Evolutionary conservation across 2,797 vertebrate species (phyloP).

Genomic region (Betta splendens): DNA sequence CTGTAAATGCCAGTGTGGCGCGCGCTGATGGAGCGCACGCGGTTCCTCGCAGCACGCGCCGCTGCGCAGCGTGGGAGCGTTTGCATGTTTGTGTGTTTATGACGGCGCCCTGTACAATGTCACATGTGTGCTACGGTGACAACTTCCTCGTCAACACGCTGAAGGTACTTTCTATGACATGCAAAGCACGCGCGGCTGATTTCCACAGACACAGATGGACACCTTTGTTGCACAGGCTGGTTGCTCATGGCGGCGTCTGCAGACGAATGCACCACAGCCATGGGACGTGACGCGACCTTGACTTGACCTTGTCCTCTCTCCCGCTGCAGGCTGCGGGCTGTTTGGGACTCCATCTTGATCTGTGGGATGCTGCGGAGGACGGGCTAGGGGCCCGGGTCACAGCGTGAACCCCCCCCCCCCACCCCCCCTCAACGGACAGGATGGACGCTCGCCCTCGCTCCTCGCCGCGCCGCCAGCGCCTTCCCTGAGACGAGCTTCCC

Average conservation of each 20-base stretch:
- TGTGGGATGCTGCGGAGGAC: constrained; percentile 23
- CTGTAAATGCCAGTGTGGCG: constrained; percentile 29
- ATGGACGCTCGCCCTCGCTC: constrained; percentile 14
- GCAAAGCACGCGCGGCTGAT: constrained; percentile 13
- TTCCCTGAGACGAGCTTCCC: constrained; percentile 29
- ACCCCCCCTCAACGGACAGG: constrained; percentile 7
- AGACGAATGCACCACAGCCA: neutral
- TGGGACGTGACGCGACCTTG: neutral
- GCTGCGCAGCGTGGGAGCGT: neutral
- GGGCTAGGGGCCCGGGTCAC: neutral
- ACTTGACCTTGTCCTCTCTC: neutral
- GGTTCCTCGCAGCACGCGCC: neutral
- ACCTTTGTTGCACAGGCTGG: neutral
- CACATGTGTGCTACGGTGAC: neutral
- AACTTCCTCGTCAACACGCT: neutral
- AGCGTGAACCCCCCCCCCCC: neutral
- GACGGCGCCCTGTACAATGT: neutral
- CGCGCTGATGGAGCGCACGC: neutral
- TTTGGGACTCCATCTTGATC: constrained; percentile 1
- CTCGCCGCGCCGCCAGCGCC: constrained; percentile 4
- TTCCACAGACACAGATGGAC: neutral
- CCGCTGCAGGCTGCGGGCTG: constrained; percentile 18
- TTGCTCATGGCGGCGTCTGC: neutral
- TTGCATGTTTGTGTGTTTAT: neutral
- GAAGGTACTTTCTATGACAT: constrained; percentile 2